Evolutionary conservation across 2,797 vertebrate species (phyloP).

Genomic region (Pantherophis vulpinus): DNA sequence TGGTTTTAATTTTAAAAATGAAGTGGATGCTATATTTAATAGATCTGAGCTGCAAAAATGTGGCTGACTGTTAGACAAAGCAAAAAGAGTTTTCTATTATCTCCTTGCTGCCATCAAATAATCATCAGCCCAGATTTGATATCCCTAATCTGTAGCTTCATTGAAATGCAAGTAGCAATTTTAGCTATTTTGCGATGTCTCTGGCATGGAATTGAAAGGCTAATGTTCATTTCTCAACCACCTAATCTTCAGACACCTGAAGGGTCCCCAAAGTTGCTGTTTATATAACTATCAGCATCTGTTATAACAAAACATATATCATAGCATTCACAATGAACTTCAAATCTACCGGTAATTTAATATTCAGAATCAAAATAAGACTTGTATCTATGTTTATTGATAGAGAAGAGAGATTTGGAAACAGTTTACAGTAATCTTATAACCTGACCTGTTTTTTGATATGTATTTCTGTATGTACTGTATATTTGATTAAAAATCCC

Average conservation of each 20-base stretch:
- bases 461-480: neutral
- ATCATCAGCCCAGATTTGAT: neutral
- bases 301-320: neutral
- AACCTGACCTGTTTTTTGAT: neutral
- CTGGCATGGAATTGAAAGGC: neutral
- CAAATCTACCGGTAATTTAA: neutral
- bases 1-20: neutral
- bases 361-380: neutral
- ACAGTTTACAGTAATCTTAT: neutral
- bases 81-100: neutral
- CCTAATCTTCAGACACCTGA: neutral
- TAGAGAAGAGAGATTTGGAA: neutral
- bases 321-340: neutral
- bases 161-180: neutral
- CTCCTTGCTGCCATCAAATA: neutral
- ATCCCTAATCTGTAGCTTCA: neutral
- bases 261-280: neutral
- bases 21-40: neutral
- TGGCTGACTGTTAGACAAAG: neutral
- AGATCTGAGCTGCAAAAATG: neutral
- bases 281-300: neutral
- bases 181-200: neutral
- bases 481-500: neutral
- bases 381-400: neutral
- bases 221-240: neutral